Evolutionary conservation across 2,888 invertebrate genomes (phyloP).

Genomic region (Dryococelus australis): DNA sequence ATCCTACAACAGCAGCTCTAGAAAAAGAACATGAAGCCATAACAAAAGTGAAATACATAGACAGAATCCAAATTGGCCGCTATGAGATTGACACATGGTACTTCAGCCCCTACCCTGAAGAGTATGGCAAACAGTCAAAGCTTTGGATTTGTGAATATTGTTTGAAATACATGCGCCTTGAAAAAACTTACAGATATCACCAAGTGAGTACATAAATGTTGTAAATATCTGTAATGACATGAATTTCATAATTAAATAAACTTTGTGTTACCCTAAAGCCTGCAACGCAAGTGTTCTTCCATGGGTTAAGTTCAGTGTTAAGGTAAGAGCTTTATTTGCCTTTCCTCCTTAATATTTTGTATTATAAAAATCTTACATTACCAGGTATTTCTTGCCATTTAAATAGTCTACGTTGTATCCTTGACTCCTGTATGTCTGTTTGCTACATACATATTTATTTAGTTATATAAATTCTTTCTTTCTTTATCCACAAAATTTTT

Average conservation of each 20-base stretch:
- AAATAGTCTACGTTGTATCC: no score
- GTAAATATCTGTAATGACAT: background rate
- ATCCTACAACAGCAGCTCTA: conserved; percentile 95
- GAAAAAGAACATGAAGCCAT: conserved; percentile 96
- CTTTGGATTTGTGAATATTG: conserved; percentile 97
- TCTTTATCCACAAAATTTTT: no score
- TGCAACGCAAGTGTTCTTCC: background rate
- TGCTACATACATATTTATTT: no score
- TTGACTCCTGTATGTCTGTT: no score
- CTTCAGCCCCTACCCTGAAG: conserved; percentile 98
- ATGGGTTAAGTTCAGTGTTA: no score
- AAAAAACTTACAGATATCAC: conserved; percentile 88
- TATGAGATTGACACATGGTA: conserved; percentile 99
- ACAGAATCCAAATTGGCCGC: conserved; percentile 90
- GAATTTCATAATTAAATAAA: background rate
- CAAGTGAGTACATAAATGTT: conserved; percentile 60
- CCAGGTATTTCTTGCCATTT: no score
- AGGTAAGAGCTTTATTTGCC: no score
- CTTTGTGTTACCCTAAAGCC: background rate
- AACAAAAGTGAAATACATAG: conserved; percentile 95
- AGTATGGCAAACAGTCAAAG: conserved; percentile 91
- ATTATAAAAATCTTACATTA: no score
- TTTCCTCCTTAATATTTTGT: no score
- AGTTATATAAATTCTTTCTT: no score
- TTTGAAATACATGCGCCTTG: conserved; percentile 93